phyloP scores from a whole-genome alignment of 30 jellyfish, hydroid and myxozoan genomes.

The Rhopilema esculentum region DNA sequence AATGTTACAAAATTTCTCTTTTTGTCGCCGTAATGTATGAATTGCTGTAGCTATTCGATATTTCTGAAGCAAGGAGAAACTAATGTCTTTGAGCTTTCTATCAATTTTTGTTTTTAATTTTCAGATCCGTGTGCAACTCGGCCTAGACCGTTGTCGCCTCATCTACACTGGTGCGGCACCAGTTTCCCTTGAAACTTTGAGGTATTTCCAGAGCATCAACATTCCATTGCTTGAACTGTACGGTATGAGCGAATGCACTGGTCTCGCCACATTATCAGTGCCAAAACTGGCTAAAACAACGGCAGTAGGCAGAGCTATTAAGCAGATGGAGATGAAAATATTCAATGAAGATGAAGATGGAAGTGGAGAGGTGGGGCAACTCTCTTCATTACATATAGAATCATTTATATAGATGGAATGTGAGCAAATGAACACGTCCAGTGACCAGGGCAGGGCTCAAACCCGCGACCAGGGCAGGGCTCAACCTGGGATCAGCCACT shows the following conservation, averaged over 20 bases:
- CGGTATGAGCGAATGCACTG: conserved; percentile 97
- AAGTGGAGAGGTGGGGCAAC: conserved; percentile 88
- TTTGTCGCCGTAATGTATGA: too few relatives aligned
- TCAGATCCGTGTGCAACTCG: conserved; percentile 79
- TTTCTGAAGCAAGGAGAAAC: too few relatives aligned
- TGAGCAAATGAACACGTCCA: too few relatives aligned
- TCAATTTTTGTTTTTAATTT: neutral
- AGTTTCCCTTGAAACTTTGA: conserved; percentile 80
- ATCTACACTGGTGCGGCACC: conserved; percentile 95
- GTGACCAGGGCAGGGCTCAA: too few relatives aligned
- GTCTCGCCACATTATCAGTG: conserved; percentile 69
- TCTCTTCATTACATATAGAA: neutral
- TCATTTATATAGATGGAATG: too few relatives aligned
- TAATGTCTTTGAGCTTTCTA: neutral
- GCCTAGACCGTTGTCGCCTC: conserved; percentile 81
- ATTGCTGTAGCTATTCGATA: too few relatives aligned
- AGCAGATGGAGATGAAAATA: conserved; percentile 64
- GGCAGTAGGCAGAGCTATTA: conserved; percentile 70
- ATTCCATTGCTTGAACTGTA: conserved; percentile 84
- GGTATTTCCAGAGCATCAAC: conserved; percentile 87
- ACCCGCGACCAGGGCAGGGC: too few relatives aligned
- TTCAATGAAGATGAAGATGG: conserved; percentile 93
- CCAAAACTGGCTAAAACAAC: conserved; percentile 54
- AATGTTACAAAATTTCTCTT: too few relatives aligned
- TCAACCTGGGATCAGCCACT: too few relatives aligned